Base-by-base conservation (phyloP, 2,888 invertebrate genomes). In the Chloroclystis v-ata region DNA sequence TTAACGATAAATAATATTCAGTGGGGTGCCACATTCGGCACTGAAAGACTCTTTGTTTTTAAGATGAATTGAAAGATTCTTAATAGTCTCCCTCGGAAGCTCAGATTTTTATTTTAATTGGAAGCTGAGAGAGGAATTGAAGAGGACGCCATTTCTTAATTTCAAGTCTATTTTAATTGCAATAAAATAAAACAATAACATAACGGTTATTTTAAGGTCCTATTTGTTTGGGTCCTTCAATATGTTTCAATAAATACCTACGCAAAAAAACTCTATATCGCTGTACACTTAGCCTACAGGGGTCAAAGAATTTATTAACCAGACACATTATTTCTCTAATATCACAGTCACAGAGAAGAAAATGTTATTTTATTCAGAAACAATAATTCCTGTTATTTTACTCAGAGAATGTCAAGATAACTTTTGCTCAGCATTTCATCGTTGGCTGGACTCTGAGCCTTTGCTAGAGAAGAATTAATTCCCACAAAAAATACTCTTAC, bases 1-100 rank as follows among this genome's bases (percentile, higher is more conserved):
- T 69, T 56, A 52, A 66, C 67, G 69, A 78, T 80, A 79, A 81
- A 81, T 78, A 74, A 62, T 67, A 59, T 75, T 75, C 68, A 61
- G 60, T 70, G 68, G 72, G 69, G 69, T 63, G 59, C 47, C 54
- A 47, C 47, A 59, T 57, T 65, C 63, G 61, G 65, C 66, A 65
- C 63, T 66, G 66, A 71, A 65, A 63, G 68, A 65, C 60, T 67
- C 73, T 71, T 80, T 79, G 75, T 75, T 74, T 71, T 71, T 57
- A 67, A 69, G 62, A 67, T 46, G 61, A 64, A 65, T 61, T 65
- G 59, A 61, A 69, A 57, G 62, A 65, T 68, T 64, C 59, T 53
- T 56, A 59, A 59, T 57, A 60, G 52, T 49, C 46, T 29, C 45
- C 25, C 37, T 38, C 42, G 47, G 47, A 52, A 47, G 47, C 43